Conservation (phyloP, 2,113 vertebrate genomes). For the mouse (Mus musculus) region GRCm39 chr6:103982001-103982500, state of each 20-base stretch:
- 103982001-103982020: conserved; percentile 77
- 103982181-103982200: conserved; percentile 65
- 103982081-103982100: conserved; percentile 64
- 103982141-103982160: conserved; percentile 78
- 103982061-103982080: conserved; percentile 69
- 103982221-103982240: conserved; percentile 65
- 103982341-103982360: conserved; percentile 52
- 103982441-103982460: conserved; percentile 52
- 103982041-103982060: conserved; percentile 83
- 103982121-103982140: conserved; percentile 66
- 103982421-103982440: conserved; percentile 29
- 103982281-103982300: conserved; percentile 69
- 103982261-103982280: conserved; percentile 67
- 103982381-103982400: conserved; percentile 8
- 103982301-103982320: conserved; percentile 51
- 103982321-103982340: conserved; percentile 50
- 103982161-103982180: conserved; percentile 63
- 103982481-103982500: conserved; percentile 51
- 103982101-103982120: conserved; percentile 69
- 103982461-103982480: conserved; percentile 56
- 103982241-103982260: conserved; percentile 72
- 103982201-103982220: conserved; percentile 57
- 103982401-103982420: conserved; percentile 5
- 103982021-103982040: conserved; percentile 67
- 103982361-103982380: conserved; percentile 37